phyloP scores from a whole-genome alignment of 2,888 invertebrate genomes.

The Dolichopus griseipennis region DNA sequence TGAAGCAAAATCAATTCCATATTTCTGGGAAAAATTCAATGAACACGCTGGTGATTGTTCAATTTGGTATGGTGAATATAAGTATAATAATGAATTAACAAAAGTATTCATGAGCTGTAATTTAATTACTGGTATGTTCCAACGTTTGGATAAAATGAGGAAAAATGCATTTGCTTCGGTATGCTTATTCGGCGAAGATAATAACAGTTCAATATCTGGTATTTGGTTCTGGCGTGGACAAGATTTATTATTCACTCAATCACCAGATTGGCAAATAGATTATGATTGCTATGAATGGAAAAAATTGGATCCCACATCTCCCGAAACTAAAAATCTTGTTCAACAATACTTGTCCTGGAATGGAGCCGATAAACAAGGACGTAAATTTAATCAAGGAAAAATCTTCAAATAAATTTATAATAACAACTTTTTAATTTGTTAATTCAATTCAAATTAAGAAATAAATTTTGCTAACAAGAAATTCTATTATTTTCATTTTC shows the following conservation, averaged over 20 bases:
- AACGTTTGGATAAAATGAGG: conserved; percentile 95
- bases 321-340: conserved; percentile 78
- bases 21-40: conserved; percentile 98
- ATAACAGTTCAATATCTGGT: conserved; percentile 88
- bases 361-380: conserved; percentile 76
- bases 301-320: conserved; percentile 73
- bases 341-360: conserved; percentile 85
- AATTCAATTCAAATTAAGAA: not conserved
- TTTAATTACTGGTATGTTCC: conserved; percentile 95
- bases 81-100: conserved; percentile 83
- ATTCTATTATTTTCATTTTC: too few species aligned
- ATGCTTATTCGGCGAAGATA: conserved; percentile 86
- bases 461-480: not conserved
- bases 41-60: conserved; percentile 75
- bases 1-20: conserved; percentile 84
- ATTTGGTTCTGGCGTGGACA: conserved; percentile 98
- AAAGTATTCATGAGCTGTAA: conserved; percentile 98
- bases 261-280: conserved; percentile 92
- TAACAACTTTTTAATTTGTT: too few species aligned
- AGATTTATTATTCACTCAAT: conserved; percentile 81
- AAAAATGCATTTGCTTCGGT: conserved; percentile 93
- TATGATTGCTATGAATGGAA: conserved; percentile 95
- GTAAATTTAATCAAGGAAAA: conserved; percentile 97
- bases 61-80: conserved; percentile 96
- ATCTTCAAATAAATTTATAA: conserved; percentile 82